Evolutionary conservation across 2,888 invertebrate genomes (phyloP), one percentile per base, ranked within the genome.

Genomic region (Drepana falcataria): DNA sequence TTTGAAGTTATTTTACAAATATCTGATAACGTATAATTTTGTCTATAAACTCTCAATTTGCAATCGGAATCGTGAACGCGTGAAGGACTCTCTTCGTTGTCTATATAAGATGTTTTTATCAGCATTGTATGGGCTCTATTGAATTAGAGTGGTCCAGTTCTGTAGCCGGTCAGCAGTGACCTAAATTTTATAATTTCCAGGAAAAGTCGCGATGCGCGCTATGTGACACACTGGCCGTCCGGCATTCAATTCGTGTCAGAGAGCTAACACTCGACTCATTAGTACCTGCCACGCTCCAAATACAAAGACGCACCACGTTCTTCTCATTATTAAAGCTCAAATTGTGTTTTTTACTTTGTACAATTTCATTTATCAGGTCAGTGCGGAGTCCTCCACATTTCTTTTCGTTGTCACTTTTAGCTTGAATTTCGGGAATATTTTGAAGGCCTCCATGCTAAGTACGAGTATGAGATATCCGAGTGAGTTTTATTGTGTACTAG

Each of bases 271-370:
- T 61, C 62, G 67, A 65, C 79, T 79, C 81, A 81, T 85, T 81
- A 81, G 79, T 82, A 79, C 70, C 70, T 77, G 83, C 80, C 82
- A 77, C 71, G 79, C 74, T 75, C 73, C 73, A 78, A 77, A 83
- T 78, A 71, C 65, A 65, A 66, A 40, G 40, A 33, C 9, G 60
- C 60, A 60, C 65, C 66, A 71, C 71, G 71, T 72, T 76, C 67
- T 71, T 62, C 58, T 60, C 59, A 65, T 69, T 66, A 65, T 67
- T 61, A 64, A 69, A 69, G 62, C 59, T 66, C 52, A 55, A 58
- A 57, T 57, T 54, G 37, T 53, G 53, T 51, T 51, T 51, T 41
- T 34, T 33, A 41, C 40, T 51, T 51, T 6, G 33, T 33, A 51
- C 3, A 41, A 51, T 51, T 41, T 34, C 33, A 51, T 34, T 7